Evolutionary conservation across 2,113 vertebrate species (phyloP).

Genomic region (Rattus rattus): DNA sequence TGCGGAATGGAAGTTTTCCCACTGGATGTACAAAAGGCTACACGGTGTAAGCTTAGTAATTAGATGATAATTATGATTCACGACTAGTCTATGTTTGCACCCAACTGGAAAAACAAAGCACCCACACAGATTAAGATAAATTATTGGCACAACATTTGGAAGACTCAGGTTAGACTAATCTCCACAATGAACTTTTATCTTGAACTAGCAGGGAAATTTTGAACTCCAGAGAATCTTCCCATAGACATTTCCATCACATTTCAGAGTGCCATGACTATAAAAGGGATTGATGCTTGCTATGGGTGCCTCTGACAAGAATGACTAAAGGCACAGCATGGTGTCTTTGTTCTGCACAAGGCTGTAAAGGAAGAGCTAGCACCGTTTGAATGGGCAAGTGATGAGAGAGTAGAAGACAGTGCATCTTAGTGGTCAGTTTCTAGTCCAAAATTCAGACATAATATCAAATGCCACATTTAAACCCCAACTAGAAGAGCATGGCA

Average conservation of each 20-base stretch:
- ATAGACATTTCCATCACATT: neutral
- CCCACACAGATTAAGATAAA: neutral
- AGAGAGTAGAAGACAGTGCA: neutral
- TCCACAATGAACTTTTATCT: neutral
- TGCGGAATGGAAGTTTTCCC: neutral
- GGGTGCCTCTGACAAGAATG: neutral
- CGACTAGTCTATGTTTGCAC: neutral
- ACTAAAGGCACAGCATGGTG: neutral
- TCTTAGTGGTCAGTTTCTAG: neutral
- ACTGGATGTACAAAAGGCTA: neutral
- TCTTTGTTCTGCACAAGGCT: neutral
- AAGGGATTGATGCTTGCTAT: neutral
- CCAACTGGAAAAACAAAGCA: constrained; percentile 14
- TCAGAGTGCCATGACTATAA: neutral
- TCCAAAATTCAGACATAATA: neutral
- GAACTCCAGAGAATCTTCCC: neutral
- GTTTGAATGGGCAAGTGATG: too few species aligned
- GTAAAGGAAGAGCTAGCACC: rapidly evolving
- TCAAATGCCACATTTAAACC: neutral
- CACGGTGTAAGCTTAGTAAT: neutral
- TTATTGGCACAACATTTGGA: neutral
- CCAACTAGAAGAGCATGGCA: neutral
- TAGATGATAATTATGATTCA: neutral
- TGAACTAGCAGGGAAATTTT: neutral
- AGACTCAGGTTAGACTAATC: neutral